A percentile compares a stretch with the other conserved stretches of the same genome.
Conservation (phyloP, 2,888 invertebrate genomes). For the Habrosyne pyritoides region DNA sequence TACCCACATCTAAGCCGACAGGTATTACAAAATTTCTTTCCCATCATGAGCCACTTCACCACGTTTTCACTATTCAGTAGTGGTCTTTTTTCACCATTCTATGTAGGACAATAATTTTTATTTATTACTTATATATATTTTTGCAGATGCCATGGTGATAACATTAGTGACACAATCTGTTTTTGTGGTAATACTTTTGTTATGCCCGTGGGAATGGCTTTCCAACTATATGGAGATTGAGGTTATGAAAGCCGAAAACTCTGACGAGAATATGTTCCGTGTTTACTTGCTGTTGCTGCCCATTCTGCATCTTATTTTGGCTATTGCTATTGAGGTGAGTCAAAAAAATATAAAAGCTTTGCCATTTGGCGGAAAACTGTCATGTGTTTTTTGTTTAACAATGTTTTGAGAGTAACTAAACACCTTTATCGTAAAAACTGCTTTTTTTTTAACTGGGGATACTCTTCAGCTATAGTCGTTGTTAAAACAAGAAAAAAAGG, state of each 20-base stretch:
- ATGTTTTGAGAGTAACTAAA: too few relatives aligned
- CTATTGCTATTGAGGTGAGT: constrained; percentile 85
- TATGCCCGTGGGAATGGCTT: constrained; percentile 81
- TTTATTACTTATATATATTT: constrained; percentile 16
- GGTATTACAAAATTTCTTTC: too few relatives aligned
- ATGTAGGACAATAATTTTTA: neutral
- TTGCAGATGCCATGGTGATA: constrained; percentile 84
- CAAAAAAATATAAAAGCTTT: constrained; percentile 1
- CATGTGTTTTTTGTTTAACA: too few relatives aligned
- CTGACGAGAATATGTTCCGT: constrained; percentile 77
- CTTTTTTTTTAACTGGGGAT: too few relatives aligned
- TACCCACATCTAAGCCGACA: too few relatives aligned
- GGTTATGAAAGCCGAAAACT: constrained; percentile 48
- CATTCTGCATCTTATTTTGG: constrained; percentile 80
- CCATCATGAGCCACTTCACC: too few relatives aligned
- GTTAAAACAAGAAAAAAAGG: too few relatives aligned
- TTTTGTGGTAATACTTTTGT: constrained; percentile 82
- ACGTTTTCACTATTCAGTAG: too few relatives aligned
- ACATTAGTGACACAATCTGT: constrained; percentile 81
- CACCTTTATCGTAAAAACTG: too few relatives aligned
- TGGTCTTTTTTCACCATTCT: too few relatives aligned
- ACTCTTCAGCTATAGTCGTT: too few relatives aligned
- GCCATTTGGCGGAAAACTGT: too few relatives aligned
- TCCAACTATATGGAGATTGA: constrained; percentile 83
- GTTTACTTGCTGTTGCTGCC: constrained; percentile 84